Evolutionary conservation across 1,140 invertebrate genomes (phyloP), one percentile per base, ranked within the genome.

Genomic region (Hylyphantes graminicola): DNA sequence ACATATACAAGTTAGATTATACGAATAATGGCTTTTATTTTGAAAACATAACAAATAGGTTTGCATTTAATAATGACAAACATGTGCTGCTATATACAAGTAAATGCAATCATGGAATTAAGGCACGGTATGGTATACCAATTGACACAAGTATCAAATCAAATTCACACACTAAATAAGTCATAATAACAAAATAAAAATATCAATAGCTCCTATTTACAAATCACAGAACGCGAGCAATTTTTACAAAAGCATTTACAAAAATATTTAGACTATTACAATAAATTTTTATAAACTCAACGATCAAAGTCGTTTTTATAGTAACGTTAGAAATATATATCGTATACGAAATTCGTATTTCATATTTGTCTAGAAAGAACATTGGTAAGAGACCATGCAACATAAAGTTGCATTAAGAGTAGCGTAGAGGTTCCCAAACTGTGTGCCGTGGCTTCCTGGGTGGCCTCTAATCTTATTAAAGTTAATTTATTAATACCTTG

Each of bases 31-130:
- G n/a, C 35, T 70, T 74, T 74, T 74, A 57, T 57, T 74, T 57
- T 78, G 9, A 48, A 78, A 78, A 78, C 76, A 57, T 78, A 78
- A 78, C 76, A 78, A 78, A 51, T 13, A 63, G n/a, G 21, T 78
- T 13, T 78, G 67, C 48, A 67, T 51, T 3, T 53, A 51, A 51
- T 17, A 35, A 13, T 35, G 35, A 67, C 51, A 67, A 67, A 78
- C 35, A 35, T 78, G 13, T 35, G 17, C 51, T 67, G 19, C 11
- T 67, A 67, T 78, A n/a, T 78, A 78, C 76, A 78, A 21, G 5
- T 78, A 55, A 54, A 55, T 57, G 55, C 76, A 78, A 63, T 55
- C 55, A 21, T 35, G 35, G 35, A 35, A 35, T 63, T 78, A 78
- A 78, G 76, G 76, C 76, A 78, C 63, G 15, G n/a, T 54, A 2